These are phyloP conservation scores for Danio tinwini DNA, from an alignment of 2,797 vertebrate species.

Conservation along the genomic window DNA sequence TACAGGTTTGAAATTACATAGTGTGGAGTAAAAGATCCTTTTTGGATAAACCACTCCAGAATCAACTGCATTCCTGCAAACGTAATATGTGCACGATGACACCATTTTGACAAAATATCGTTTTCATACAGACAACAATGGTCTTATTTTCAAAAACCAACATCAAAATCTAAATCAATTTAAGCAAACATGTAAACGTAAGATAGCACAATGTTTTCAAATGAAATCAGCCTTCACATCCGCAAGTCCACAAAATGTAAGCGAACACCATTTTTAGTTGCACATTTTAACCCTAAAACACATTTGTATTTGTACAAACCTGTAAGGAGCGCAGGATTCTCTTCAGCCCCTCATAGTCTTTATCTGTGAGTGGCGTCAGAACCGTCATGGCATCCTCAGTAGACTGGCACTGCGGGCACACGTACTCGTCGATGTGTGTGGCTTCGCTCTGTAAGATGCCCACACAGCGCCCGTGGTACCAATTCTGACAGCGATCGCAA, in stretches of 20 bases:
- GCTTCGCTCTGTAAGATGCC: conserved; percentile 98
- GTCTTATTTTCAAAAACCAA: no score
- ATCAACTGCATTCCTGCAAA: no score
- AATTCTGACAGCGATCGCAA: conserved; percentile 98
- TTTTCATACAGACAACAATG: no score
- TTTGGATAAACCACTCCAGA: background rate
- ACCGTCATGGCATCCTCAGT: conserved; percentile 99
- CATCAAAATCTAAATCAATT: no score
- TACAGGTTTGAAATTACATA: background rate
- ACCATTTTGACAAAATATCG: no score
- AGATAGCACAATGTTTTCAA: no score
- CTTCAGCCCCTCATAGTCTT: conserved; percentile 94
- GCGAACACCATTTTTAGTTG: no score
- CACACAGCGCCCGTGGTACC: conserved; percentile 98
- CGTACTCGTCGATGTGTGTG: conserved; percentile 95
- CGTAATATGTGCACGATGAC: no score
- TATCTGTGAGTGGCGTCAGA: conserved; percentile 94
- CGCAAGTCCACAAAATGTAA: no score
- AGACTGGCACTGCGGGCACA: conserved; percentile 97
- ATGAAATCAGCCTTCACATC: no score
- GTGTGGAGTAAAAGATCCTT: background rate
- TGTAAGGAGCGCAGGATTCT: conserved; percentile 94
- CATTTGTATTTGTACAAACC: conserved; percentile 71
- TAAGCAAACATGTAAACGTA: no score
- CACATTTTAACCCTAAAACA: background rate